A percentile compares a stretch with the other conserved stretches of the same genome.
Evolutionary conservation across 2,888 invertebrate species (phyloP).

Genomic region (Agriotes lineatus): DNA sequence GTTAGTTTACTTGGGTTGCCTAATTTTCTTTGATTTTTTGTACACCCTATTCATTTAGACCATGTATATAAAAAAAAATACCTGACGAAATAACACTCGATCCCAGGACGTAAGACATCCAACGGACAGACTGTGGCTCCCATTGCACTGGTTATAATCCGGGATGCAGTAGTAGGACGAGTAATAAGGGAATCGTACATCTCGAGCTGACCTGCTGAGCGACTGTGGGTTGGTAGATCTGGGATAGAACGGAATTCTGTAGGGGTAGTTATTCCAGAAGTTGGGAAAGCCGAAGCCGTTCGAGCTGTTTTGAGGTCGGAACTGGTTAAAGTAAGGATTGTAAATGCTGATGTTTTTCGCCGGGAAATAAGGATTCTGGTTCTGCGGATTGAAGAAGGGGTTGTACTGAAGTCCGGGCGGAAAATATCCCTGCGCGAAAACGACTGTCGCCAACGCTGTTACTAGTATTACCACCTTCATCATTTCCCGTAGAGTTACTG

Average conservation of each 20-base stretch:
- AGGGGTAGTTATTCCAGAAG: not conserved
- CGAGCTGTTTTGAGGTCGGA: not conserved
- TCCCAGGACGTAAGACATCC: conserved; percentile 57
- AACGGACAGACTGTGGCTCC: conserved; percentile 54
- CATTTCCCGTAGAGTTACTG: too few species aligned
- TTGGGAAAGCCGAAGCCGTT: not conserved
- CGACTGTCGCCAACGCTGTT: not conserved
- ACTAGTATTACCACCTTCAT: too few species aligned
- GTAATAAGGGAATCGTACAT: not conserved
- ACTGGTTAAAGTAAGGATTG: not conserved
- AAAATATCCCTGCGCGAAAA: not conserved
- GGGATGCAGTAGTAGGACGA: conserved; percentile 9
- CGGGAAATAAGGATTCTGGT: not conserved
- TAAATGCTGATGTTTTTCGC: not conserved
- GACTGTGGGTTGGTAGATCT: too few species aligned
- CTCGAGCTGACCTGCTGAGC: too few species aligned
- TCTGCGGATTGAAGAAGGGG: conserved; percentile 13
- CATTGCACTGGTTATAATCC: conserved; percentile 21
- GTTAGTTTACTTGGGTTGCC: too few species aligned
- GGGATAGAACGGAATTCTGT: too few species aligned
- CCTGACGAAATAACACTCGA: conserved; percentile 58
- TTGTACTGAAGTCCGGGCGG: conserved; percentile 21
- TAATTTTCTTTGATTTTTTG: too few species aligned
- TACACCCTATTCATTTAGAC: too few species aligned
- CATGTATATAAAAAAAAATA: too few species aligned